phyloP scores from a whole-genome alignment of 2,797 vertebrate species.

The Chromis chromis region DNA sequence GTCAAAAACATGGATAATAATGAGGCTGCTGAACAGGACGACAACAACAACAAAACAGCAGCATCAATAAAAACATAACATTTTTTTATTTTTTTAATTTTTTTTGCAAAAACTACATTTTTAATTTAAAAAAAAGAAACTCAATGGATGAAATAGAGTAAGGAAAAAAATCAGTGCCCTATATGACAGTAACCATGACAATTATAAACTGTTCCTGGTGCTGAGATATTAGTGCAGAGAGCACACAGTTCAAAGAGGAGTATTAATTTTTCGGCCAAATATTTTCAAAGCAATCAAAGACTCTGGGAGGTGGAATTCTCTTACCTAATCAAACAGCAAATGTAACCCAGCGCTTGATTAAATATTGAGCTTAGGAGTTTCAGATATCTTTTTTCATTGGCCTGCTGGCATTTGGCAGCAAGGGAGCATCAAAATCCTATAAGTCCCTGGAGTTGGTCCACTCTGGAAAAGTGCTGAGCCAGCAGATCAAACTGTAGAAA shows the following conservation, averaged over 20 bases:
- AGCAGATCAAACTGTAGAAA: slow-evolving; percentile 68
- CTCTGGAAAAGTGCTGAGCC: slow-evolving; percentile 80
- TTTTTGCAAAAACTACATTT: not conserved
- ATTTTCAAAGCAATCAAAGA: slow-evolving; percentile 78
- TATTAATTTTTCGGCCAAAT: slow-evolving; percentile 70
- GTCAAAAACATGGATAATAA: slow-evolving; percentile 66
- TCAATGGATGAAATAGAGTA: not conserved
- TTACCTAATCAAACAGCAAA: slow-evolving; percentile 81
- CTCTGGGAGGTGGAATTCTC: slow-evolving; percentile 73
- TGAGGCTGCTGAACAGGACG: slow-evolving; percentile 42
- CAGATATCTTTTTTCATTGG: slow-evolving; percentile 77
- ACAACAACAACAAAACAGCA: slow-evolving; percentile 4
- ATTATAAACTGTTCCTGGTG: slow-evolving; percentile 36
- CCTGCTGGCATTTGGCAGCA: slow-evolving; percentile 80
- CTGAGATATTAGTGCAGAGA: slow-evolving; percentile 45
- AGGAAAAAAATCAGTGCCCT: not conserved
- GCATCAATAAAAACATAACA: not conserved
- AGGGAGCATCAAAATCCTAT: slow-evolving; percentile 80
- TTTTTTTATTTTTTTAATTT: no score
- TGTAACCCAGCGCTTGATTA: slow-evolving; percentile 82
- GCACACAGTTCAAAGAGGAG: slow-evolving; percentile 56
- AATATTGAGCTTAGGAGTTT: slow-evolving; percentile 84
- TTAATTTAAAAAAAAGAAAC: not conserved
- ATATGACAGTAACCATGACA: slow-evolving; percentile 20
- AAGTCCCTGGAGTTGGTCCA: slow-evolving; percentile 73